A percentile compares a stretch with the other conserved stretches of the same genome.
Evolutionary conservation across 2,888 invertebrate species (phyloP).

Genomic region (Bugulina stolonifera): DNA sequence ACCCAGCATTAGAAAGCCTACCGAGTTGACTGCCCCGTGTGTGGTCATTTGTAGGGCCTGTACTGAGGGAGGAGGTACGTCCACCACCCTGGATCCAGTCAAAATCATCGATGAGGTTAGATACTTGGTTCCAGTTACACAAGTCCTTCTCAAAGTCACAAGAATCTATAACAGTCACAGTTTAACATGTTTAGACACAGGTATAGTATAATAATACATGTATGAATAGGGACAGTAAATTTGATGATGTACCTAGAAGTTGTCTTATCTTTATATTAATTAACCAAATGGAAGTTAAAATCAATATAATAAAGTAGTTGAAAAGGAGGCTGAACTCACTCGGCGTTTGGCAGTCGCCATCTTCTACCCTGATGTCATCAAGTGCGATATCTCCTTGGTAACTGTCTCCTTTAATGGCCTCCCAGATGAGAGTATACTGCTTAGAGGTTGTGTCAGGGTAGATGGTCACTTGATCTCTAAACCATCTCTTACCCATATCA

Average conservation of each 20-base stretch:
- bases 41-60: constrained; percentile 41
- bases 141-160: constrained; percentile 39
- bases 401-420: constrained; percentile 23
- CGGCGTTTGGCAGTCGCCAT: constrained; percentile 12
- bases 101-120: constrained; percentile 32
- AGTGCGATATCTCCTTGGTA: constrained; percentile 28
- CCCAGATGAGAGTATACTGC: constrained; percentile 9
- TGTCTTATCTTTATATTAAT: too few relatives aligned
- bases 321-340: too few relatives aligned
- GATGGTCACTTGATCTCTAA: constrained; percentile 34
- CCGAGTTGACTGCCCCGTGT: constrained; percentile 38
- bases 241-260: too few relatives aligned
- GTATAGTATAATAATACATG: too few relatives aligned
- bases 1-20: too few relatives aligned
- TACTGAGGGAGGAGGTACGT: constrained; percentile 32
- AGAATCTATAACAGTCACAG: too few relatives aligned
- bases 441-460: background rate
- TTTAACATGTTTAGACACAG: too few relatives aligned
- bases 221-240: too few relatives aligned
- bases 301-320: too few relatives aligned
- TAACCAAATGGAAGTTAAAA: too few relatives aligned
- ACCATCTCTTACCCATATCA: constrained; percentile 36
- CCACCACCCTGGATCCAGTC: constrained; percentile 39
- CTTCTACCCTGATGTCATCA: constrained; percentile 27
- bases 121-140: constrained; percentile 39